Evolutionary conservation across 2,797 vertebrate species (phyloP).

Genomic region (Luscinia luscinia): DNA sequence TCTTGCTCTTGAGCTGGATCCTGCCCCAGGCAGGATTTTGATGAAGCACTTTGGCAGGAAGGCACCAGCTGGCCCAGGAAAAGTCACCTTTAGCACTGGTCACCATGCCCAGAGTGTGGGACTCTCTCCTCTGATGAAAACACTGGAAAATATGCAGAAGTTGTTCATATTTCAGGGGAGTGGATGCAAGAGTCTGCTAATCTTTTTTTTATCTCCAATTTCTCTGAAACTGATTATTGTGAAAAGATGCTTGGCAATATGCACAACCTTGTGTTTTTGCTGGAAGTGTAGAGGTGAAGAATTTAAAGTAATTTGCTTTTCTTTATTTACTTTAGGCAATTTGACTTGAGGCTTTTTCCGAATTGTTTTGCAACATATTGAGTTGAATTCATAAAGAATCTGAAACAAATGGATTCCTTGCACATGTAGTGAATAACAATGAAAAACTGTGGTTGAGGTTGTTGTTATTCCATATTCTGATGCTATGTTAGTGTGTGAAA

Average conservation of each 20-base stretch:
- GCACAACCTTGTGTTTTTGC: background rate
- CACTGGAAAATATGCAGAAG: background rate
- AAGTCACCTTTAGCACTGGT: background rate
- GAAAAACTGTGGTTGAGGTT: background rate
- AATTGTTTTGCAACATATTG: background rate
- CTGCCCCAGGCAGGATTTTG: background rate
- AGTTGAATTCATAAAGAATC: background rate
- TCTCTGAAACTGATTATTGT: background rate
- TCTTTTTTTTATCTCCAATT: background rate
- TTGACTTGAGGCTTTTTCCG: background rate
- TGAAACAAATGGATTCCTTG: background rate
- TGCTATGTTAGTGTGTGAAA: background rate
- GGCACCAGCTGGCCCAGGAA: background rate
- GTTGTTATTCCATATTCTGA: background rate
- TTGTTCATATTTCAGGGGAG: background rate
- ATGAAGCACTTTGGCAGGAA: background rate
- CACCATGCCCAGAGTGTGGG: background rate
- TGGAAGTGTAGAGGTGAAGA: background rate
- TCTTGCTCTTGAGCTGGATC: background rate
- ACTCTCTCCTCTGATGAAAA: background rate
- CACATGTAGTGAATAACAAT: background rate
- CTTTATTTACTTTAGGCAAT: constrained; percentile 6
- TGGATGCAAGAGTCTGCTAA: background rate
- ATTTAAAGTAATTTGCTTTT: background rate
- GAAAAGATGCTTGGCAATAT: background rate